phyloP scores from a whole-genome alignment of 1,140 invertebrate genomes.

The Eriosoma lanigerum region DNA sequence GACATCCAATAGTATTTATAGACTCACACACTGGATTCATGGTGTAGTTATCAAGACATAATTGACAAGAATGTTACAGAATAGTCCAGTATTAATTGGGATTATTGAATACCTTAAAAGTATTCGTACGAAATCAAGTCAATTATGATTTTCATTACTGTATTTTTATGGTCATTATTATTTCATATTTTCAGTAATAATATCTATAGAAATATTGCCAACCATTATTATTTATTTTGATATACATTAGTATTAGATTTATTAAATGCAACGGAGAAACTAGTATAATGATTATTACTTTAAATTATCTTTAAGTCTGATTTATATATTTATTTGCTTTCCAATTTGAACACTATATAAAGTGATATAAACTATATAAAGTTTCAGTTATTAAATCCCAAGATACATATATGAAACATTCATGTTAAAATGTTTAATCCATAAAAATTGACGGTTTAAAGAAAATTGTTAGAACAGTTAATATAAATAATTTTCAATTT shows the following conservation, averaged over 20 bases:
- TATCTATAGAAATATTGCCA: too few species aligned
- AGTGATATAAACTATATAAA: too few species aligned
- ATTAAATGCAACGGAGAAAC: background rate
- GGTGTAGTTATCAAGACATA: background rate
- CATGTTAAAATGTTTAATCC: background rate
- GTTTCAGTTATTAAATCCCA: background rate
- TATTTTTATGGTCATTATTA: background rate
- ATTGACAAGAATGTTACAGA: constrained; percentile 14
- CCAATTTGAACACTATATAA: too few species aligned
- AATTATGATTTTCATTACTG: background rate
- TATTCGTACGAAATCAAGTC: background rate
- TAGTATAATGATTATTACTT: background rate
- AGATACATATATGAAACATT: constrained; percentile 17
- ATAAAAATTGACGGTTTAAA: too few species aligned
- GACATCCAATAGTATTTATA: background rate
- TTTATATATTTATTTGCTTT: constrained; percentile 6
- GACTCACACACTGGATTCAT: background rate
- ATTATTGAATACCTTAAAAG: background rate
- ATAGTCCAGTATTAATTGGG: background rate
- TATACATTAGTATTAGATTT: background rate
- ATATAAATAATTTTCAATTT: too few species aligned
- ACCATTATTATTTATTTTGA: too few species aligned
- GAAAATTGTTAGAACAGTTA: too few species aligned
- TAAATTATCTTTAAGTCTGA: background rate
- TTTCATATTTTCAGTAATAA: background rate